These are phyloP conservation scores for Aphelenchoides bicaudatus DNA, from an alignment of 2,888 invertebrate genomes.

Conservation along the genomic window DNA sequence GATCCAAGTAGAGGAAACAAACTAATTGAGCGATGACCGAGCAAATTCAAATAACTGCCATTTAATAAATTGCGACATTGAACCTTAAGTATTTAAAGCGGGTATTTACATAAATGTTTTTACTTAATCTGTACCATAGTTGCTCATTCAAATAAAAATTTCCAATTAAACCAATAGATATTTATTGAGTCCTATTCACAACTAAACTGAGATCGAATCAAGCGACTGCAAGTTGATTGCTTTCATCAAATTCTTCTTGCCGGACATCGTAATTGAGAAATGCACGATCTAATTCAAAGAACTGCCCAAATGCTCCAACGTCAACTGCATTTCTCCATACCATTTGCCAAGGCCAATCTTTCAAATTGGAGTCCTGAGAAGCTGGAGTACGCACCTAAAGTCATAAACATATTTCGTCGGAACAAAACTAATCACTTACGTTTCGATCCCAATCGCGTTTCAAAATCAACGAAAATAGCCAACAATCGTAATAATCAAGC, in stretches of 20 bases:
- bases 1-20: too few relatives aligned
- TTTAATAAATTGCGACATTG: too few relatives aligned
- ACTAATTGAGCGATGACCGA: too few relatives aligned
- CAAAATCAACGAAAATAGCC: constrained; percentile 48
- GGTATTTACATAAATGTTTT: too few relatives aligned
- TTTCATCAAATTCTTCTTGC: constrained; percentile 32
- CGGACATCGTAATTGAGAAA: constrained; percentile 46
- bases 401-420: background rate
- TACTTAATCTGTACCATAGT: too few relatives aligned
- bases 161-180: too few relatives aligned
- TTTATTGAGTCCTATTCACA: too few relatives aligned
- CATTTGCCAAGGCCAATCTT: constrained; percentile 43
- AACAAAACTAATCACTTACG: constrained; percentile 29
- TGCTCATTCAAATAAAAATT: constrained; percentile 90
- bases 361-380: constrained; percentile 44
- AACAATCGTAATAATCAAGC: constrained; percentile 48
- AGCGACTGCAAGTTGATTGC: background rate
- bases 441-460: constrained; percentile 40
- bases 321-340: constrained; percentile 47
- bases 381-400: constrained; percentile 36
- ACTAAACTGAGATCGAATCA: background rate
- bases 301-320: constrained; percentile 47
- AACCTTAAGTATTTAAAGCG: too few relatives aligned
- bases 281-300: constrained; percentile 38
- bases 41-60: too few relatives aligned